Conservation (phyloP, 2,888 invertebrate species). For the Ptilodon capucinus region DNA sequence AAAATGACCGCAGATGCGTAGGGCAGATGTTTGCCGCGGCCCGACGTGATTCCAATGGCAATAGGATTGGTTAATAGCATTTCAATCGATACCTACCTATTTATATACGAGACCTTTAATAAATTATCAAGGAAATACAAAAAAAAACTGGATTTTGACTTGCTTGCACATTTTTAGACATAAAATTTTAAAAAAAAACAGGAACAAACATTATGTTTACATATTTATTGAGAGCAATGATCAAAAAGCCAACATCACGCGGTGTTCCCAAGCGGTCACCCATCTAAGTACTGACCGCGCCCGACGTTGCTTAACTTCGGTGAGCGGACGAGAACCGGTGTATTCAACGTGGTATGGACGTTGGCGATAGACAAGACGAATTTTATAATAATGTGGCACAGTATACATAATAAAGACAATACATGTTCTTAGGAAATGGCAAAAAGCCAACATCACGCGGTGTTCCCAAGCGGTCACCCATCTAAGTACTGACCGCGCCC, state of each 20-base stretch:
- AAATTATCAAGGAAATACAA: too few species aligned
- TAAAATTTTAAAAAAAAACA: too few species aligned
- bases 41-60: background rate
- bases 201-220: too few species aligned
- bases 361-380: conserved; percentile 26
- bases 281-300: conserved; percentile 78
- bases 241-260: conserved; percentile 63
- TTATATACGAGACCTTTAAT: background rate
- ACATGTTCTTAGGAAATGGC: background rate
- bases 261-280: conserved; percentile 77
- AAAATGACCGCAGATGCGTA: conserved; percentile 69
- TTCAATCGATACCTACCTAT: background rate
- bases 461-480: conserved; percentile 68
- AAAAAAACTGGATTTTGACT: too few species aligned
- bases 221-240: too few species aligned
- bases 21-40: conserved; percentile 56
- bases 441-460: conserved; percentile 53
- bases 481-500: conserved; percentile 69
- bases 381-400: background rate
- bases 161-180: too few species aligned
- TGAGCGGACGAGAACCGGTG: conserved; percentile 79
- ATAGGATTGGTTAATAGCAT: background rate
- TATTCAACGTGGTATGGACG: conserved; percentile 73
- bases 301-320: conserved; percentile 78
- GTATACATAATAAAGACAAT: background rate